Evolutionary conservation across 1,140 invertebrate species (phyloP).

Genomic region (Zeugodacus cucurbitae): DNA sequence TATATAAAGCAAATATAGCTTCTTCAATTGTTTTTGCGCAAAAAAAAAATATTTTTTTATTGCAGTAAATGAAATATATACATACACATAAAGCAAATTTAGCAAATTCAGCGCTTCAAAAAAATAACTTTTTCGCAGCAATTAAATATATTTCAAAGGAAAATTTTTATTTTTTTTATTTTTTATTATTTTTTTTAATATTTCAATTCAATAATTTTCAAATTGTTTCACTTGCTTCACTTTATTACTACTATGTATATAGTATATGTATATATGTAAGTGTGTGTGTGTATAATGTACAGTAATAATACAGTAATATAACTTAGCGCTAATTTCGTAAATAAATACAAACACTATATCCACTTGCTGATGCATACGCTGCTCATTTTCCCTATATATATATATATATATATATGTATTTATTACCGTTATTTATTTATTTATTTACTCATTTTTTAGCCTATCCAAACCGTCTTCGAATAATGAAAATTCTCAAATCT

Average conservation of each 20-base stretch:
- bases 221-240: neutral
- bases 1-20: neutral
- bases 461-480: constrained; percentile 29
- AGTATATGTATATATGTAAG: neutral
- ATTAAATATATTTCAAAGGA: neutral
- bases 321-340: constrained; percentile 30
- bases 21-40: neutral
- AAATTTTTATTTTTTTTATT: neutral
- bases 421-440: neutral
- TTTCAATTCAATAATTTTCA: neutral
- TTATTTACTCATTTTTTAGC: neutral
- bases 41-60: neutral
- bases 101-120: neutral
- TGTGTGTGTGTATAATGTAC: neutral
- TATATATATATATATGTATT: neutral
- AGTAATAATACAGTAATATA: neutral
- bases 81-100: neutral
- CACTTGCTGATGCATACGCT: neutral
- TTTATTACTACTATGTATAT: neutral
- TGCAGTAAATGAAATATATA: neutral
- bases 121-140: neutral
- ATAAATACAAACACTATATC: constrained; percentile 18
- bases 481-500: neutral
- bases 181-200: no score
- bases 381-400: neutral